Percentiles rank a stretch among this genome's conserved stretches.
phyloP scores from a whole-genome alignment of 2,797 vertebrate species.

The Coranthus polyacanthus region DNA sequence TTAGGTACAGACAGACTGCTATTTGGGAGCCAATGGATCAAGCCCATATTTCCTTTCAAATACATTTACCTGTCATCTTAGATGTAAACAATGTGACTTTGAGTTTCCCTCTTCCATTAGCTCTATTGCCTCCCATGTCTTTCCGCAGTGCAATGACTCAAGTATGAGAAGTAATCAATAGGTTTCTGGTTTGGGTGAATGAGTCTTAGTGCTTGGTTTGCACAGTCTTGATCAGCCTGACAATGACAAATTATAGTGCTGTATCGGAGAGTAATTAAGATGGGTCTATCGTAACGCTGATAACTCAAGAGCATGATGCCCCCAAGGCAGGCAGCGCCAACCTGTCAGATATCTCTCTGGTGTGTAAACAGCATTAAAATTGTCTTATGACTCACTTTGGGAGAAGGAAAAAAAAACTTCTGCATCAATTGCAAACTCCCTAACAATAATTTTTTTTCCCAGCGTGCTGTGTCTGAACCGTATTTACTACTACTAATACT shows the following conservation, averaged over 20 bases:
- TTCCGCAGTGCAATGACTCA: slow-evolving; percentile 75
- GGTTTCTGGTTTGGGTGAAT: slow-evolving; percentile 82
- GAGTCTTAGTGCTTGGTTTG: slow-evolving; percentile 79
- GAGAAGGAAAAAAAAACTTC: slow-evolving; percentile 30
- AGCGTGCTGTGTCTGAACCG: background rate
- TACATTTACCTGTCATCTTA: slow-evolving; percentile 82
- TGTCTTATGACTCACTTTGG: slow-evolving; percentile 64
- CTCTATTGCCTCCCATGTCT: slow-evolving; percentile 80
- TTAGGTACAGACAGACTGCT: slow-evolving; percentile 66
- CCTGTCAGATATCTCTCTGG: slow-evolving; percentile 68
- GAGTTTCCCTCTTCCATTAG: slow-evolving; percentile 82
- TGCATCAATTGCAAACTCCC: slow-evolving; percentile 26
- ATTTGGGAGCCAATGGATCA: slow-evolving; percentile 68
- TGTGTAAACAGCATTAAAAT: slow-evolving; percentile 63
- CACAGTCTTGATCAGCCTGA: slow-evolving; percentile 80
- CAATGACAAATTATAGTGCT: slow-evolving; percentile 82
- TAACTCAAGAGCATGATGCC: slow-evolving; percentile 73
- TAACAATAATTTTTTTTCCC: slow-evolving; percentile 6
- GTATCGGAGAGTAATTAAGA: slow-evolving; percentile 86
- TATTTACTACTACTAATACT: background rate
- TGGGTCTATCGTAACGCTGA: slow-evolving; percentile 78
- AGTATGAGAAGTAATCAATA: slow-evolving; percentile 83
- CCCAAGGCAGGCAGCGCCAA: slow-evolving; percentile 56
- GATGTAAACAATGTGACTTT: slow-evolving; percentile 86
- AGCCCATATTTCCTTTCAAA: slow-evolving; percentile 79